phyloP scores from a whole-genome alignment of 2,888 invertebrate species.

The Anoplius nigerrimus region DNA sequence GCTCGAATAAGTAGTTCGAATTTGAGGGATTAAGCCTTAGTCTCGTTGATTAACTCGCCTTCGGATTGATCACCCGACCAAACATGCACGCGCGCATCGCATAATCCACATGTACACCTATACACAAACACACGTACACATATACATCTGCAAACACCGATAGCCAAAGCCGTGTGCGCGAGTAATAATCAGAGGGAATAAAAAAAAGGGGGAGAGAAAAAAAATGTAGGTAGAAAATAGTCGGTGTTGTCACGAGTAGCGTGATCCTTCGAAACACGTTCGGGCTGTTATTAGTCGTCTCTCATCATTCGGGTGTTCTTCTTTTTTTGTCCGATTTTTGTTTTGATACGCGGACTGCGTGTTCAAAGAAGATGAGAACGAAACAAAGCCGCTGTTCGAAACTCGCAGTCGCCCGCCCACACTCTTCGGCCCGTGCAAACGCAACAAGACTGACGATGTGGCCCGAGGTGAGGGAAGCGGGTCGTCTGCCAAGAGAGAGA shows the following conservation, averaged over 20 bases:
- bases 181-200: too few relatives aligned
- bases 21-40: too few relatives aligned
- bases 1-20: too few relatives aligned
- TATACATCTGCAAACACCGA: not conserved
- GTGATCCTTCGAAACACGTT: conserved; percentile 51
- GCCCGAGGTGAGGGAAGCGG: conserved; percentile 33
- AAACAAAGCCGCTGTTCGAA: conserved; percentile 25
- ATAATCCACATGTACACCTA: not conserved
- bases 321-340: not conserved
- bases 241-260: conserved; percentile 52
- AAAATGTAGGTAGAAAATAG: conserved; percentile 24
- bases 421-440: conserved; percentile 54
- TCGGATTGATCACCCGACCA: too few relatives aligned
- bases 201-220: not conserved
- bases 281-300: conserved; percentile 45
- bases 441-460: conserved; percentile 65
- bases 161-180: not conserved
- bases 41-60: too few relatives aligned
- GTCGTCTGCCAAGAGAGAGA: conserved; percentile 26
- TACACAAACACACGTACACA: not conserved
- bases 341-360: not conserved
- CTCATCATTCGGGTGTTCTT: conserved; percentile 4
- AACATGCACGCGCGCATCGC: too few relatives aligned
- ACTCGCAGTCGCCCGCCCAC: conserved; percentile 28
- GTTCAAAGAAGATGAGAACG: not conserved